Evolutionary conservation across 1,140 invertebrate genomes (phyloP), one percentile per base, ranked within the genome.

Genomic region (Campoletis sonorensis): DNA sequence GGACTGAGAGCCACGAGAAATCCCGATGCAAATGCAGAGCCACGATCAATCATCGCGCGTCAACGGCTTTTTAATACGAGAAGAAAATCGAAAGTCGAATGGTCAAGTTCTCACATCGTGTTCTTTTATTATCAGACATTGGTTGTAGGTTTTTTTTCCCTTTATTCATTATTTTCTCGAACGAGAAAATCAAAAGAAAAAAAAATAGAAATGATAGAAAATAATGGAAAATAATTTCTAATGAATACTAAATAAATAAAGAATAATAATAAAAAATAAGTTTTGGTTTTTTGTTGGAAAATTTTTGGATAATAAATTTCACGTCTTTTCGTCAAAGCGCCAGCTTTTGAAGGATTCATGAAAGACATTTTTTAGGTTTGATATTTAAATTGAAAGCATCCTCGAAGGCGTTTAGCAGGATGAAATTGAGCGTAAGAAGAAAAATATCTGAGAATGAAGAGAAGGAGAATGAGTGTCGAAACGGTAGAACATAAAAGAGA

Each of bases 31-130:
- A 54, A 72, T 54, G 15, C 71, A 21, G 2, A 37, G 79, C 79
- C 85, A 80, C 87, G 85, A 91, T 91, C 89, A 88, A 91, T 91
- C 90, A 91, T 90, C 87, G 83, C 87, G 83, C 89, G 90, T 91
- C 90, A 88, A 88, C 90, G 86, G 85, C 85, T 86, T 73, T 73
- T 51, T 83, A 89, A 90, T 89, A 87, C 84, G 84, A 71, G 45
- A 51, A 58, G 75, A 71, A 23, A 71, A 71, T 16, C 54, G 64
- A 79, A 21, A 27, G 37, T 33, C 68, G 58, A 73, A 26, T 73
- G 70, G 21, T 27, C 86, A 70, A 80, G 82, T 73, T 82, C 78
- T 68, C 80, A 79, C 86, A 81, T 84, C 79, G 70, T 73, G 58
- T 73, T 72, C 61, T 51, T 4, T 40, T 18, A 33, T 33, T 71